phyloP scores from a whole-genome alignment of 2,113 vertebrate genomes.

The Xyliphius kryptos region DNA sequence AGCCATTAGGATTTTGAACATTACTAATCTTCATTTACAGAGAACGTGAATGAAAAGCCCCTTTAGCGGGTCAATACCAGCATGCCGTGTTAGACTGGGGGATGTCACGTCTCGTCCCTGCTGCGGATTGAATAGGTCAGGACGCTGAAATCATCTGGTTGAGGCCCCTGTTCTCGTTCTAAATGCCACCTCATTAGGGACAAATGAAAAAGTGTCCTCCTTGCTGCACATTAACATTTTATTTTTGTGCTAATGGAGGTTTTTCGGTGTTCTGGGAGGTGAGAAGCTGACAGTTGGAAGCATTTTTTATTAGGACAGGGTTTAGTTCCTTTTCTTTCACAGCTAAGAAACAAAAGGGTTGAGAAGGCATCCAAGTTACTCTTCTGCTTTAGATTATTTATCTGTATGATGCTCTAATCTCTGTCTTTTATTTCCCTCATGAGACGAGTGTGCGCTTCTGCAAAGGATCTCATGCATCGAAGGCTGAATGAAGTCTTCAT shows the following conservation, averaged over 20 bases:
- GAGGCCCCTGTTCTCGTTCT: conserved; percentile 8
- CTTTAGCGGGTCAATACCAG: not conserved
- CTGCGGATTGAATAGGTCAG: conserved; percentile 17
- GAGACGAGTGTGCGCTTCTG: too few species aligned
- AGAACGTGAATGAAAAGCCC: conserved; percentile 2
- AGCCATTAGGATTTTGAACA: not conserved
- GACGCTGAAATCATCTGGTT: conserved; percentile 25
- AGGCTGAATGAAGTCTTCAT: too few species aligned
- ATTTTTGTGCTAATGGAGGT: conserved; percentile 23
- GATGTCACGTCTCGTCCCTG: conserved; percentile 10
- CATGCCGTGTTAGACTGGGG: not conserved
- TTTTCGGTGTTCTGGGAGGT: not conserved
- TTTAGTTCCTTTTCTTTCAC: not conserved
- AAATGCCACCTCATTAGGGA: conserved; percentile 35
- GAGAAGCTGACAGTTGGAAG: conserved; percentile 5
- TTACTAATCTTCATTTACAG: not conserved
- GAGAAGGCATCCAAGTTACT: too few species aligned
- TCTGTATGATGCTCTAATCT: too few species aligned
- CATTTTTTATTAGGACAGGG: conserved; percentile 30
- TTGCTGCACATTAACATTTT: conserved; percentile 28
- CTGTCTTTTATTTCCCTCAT: too few species aligned
- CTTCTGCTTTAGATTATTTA: too few species aligned
- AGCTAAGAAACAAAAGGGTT: not conserved
- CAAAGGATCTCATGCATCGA: too few species aligned
- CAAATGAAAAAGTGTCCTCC: conserved; percentile 17